A percentile compares a stretch with the other conserved stretches of the same genome.
phyloP scores from a whole-genome alignment of 1,140 invertebrate genomes.

The Papilio dardanus region DNA sequence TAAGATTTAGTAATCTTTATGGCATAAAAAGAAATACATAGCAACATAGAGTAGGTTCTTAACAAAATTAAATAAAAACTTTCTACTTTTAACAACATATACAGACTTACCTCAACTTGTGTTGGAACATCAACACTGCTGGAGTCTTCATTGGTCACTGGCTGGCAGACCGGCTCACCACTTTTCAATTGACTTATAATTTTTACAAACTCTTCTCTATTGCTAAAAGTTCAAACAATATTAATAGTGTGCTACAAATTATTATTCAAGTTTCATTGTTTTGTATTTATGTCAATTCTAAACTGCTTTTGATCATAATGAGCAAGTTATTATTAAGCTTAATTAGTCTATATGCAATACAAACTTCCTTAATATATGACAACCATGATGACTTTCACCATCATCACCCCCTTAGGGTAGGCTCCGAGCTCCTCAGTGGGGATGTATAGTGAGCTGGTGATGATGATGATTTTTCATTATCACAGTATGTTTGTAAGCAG shows the following conservation, averaged over 20 bases:
- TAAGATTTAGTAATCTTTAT: too few species aligned
- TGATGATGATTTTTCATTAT: neutral
- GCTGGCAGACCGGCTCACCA: constrained; percentile 84
- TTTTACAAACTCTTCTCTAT: constrained; percentile 88
- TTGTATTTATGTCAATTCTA: neutral
- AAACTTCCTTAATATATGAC: too few species aligned
- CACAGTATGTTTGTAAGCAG: neutral
- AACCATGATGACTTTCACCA: too few species aligned
- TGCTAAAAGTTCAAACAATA: constrained; percentile 76
- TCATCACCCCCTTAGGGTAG: too few species aligned
- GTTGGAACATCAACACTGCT: constrained; percentile 81
- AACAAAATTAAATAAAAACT: neutral
- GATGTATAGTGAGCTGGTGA: too few species aligned
- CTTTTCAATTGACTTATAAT: constrained; percentile 88
- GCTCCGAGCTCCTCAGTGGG: too few species aligned
- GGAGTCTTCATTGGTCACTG: constrained; percentile 86
- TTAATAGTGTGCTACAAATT: neutral
- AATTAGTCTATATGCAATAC: too few species aligned
- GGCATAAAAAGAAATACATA: too few species aligned
- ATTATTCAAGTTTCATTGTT: neutral
- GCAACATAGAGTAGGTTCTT: too few species aligned
- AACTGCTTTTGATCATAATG: too few species aligned
- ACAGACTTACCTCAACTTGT: constrained; percentile 73
- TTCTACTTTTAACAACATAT: too few species aligned
- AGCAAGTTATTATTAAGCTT: too few species aligned